Conservation (phyloP, 2,888 invertebrate genomes). For the Thereva nobilitata region DNA sequence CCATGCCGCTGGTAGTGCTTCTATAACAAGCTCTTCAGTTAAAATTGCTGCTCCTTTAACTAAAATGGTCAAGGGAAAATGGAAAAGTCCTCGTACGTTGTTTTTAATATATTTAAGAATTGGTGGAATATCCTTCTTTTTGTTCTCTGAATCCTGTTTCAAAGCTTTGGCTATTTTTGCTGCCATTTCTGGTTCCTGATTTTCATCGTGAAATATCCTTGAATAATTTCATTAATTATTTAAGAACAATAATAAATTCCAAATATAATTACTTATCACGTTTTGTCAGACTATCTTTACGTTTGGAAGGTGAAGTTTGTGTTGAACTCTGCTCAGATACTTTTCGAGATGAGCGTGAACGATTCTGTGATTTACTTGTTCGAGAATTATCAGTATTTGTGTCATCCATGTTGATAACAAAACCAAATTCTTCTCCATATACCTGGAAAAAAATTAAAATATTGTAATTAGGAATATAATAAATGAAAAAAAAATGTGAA, state of each 20-base stretch:
- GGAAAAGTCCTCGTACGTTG: slow-evolving; percentile 84
- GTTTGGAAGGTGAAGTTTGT: slow-evolving; percentile 74
- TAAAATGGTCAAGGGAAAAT: slow-evolving; percentile 82
- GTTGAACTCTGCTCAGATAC: slow-evolving; percentile 81
- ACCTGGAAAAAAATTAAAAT: slow-evolving; percentile 60
- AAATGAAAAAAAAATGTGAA: slow-evolving; percentile 12
- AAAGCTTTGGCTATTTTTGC: slow-evolving; percentile 53
- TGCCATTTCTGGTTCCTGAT: slow-evolving; percentile 54
- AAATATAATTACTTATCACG: slow-evolving; percentile 17
- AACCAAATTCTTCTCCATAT: slow-evolving; percentile 85
- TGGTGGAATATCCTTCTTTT: slow-evolving; percentile 66
- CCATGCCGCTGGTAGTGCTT: slow-evolving; percentile 93
- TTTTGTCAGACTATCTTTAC: slow-evolving; percentile 74
- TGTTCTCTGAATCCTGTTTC: slow-evolving; percentile 58
- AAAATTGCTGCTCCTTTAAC: slow-evolving; percentile 90
- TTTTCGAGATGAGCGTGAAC: slow-evolving; percentile 65
- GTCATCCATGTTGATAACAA: slow-evolving; percentile 63
- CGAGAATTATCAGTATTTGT: slow-evolving; percentile 59
- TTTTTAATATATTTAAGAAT: slow-evolving; percentile 80
- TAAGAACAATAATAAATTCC: neutral
- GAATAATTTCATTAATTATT: neutral
- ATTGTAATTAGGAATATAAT: slow-evolving; percentile 1
- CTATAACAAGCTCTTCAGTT: slow-evolving; percentile 82
- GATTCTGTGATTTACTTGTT: slow-evolving; percentile 51
- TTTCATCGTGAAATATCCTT: slow-evolving; percentile 49